These are phyloP conservation scores for Lasius platythorax DNA, from an alignment of 2,888 invertebrate genomes.

Conservation along the genomic window DNA sequence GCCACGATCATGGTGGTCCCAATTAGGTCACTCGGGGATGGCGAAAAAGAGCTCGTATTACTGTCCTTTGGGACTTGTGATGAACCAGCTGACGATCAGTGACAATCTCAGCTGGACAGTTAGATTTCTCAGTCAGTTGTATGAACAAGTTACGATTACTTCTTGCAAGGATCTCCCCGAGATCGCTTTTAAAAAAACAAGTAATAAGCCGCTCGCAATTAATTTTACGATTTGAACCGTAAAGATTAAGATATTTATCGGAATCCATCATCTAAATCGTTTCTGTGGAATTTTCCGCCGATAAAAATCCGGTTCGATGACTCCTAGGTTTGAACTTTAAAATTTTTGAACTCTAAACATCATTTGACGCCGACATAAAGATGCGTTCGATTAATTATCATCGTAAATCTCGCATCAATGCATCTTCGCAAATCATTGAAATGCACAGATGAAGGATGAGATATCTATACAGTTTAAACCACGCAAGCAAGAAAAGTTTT, in stretches of 20 bases:
- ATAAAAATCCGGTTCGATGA: slow-evolving; percentile 76
- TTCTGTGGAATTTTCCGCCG: slow-evolving; percentile 72
- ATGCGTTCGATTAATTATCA: background rate
- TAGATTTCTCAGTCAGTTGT: slow-evolving; percentile 39
- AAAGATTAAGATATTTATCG: slow-evolving; percentile 11
- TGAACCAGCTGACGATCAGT: slow-evolving; percentile 59
- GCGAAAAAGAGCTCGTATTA: slow-evolving; percentile 80
- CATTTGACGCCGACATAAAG: background rate
- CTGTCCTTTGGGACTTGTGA: slow-evolving; percentile 63
- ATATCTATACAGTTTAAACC: background rate
- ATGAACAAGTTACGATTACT: slow-evolving; percentile 4
- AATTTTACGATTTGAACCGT: slow-evolving; percentile 26
- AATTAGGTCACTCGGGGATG: slow-evolving; percentile 80
- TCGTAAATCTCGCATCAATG: background rate
- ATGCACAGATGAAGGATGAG: background rate
- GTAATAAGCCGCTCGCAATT: background rate
- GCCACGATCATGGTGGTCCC: slow-evolving; percentile 80
- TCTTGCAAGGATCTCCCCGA: background rate
- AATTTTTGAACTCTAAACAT: background rate
- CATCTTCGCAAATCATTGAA: background rate
- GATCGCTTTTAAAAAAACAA: background rate
- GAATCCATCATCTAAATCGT: slow-evolving; percentile 10
- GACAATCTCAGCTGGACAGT: slow-evolving; percentile 13
- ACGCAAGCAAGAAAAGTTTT: no score
- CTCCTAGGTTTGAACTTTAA: slow-evolving; percentile 56